Conservation (phyloP, 2,888 invertebrate genomes). For the Pyrrhia umbra region DNA sequence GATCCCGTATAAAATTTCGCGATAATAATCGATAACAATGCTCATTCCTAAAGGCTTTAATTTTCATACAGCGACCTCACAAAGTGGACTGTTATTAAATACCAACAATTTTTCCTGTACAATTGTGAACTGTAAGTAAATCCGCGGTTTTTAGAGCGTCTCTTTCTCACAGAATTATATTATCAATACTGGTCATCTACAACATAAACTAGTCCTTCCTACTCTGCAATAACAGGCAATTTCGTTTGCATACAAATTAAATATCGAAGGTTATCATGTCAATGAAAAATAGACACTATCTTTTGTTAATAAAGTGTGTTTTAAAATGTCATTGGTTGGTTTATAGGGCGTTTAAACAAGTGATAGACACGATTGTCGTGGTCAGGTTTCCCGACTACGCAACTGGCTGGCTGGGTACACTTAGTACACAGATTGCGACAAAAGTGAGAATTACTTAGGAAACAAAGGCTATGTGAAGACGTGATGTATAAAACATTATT, state of each 20-base stretch:
- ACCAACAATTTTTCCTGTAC: conserved; percentile 56
- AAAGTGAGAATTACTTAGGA: conserved; percentile 63
- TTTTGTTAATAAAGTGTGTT: conserved; percentile 54
- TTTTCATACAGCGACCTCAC: conserved; percentile 59
- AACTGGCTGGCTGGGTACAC: conserved; percentile 65
- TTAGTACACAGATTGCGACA: conserved; percentile 68
- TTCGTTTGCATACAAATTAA: conserved; percentile 32
- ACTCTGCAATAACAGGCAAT: conserved; percentile 44
- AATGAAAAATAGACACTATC: conserved; percentile 61
- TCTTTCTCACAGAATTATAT: conserved; percentile 75
- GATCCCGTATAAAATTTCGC: conserved; percentile 30
- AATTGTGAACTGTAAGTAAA: conserved; percentile 65
- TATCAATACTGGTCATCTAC: conserved; percentile 55
- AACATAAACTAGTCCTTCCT: conserved; percentile 48
- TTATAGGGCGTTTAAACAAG: conserved; percentile 56
- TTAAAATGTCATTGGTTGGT: conserved; percentile 53
- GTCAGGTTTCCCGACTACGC: conserved; percentile 76
- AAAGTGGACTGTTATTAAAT: conserved; percentile 55
- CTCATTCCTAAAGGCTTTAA: conserved; percentile 57
- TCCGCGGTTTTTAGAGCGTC: conserved; percentile 76
- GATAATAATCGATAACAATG: conserved; percentile 56
- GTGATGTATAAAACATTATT: conserved; percentile 32
- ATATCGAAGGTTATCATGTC: conserved; percentile 30
- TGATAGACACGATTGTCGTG: conserved; percentile 63
- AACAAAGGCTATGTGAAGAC: conserved; percentile 55